Percentiles rank a stretch among this genome's conserved stretches.
Evolutionary conservation across 2,888 invertebrate species (phyloP).

Genomic region (Tiliacea citrago): DNA sequence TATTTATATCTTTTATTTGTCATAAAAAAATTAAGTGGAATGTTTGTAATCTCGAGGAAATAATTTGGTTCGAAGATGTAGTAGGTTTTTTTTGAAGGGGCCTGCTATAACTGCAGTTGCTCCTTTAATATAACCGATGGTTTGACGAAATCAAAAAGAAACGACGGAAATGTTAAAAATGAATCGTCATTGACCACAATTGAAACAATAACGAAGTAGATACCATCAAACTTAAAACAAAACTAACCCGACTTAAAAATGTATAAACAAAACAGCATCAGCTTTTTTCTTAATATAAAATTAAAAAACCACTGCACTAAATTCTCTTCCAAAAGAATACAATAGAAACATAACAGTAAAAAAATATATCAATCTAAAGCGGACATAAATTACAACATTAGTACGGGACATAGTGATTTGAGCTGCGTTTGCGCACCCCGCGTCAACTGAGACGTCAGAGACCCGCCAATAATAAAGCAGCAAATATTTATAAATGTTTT

Average conservation of each 20-base stretch:
- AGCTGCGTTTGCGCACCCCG: conserved; percentile 66
- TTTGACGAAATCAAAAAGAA: neutral
- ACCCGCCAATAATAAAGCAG: conserved; percentile 78
- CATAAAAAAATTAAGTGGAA: conserved; percentile 19
- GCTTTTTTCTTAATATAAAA: neutral
- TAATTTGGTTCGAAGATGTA: neutral
- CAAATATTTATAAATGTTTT: conserved; percentile 91
- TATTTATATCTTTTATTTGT: conserved; percentile 28
- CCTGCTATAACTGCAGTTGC: neutral
- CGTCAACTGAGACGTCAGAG: conserved; percentile 67
- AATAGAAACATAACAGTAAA: conserved; percentile 61
- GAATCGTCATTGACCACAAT: neutral
- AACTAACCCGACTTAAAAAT: neutral
- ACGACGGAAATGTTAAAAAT: neutral
- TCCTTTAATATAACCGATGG: neutral
- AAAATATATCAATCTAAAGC: conserved; percentile 64
- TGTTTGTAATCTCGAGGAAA: conserved; percentile 12
- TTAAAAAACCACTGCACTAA: conserved; percentile 11
- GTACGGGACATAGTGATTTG: conserved; percentile 51
- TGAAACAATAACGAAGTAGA: too few species aligned
- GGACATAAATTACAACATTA: conserved; percentile 67
- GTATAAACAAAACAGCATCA: conserved; percentile 1
- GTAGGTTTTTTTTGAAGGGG: neutral
- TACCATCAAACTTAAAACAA: neutral
- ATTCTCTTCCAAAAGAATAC: conserved; percentile 35